A percentile compares a stretch with the other conserved stretches of the same genome.
These are phyloP conservation scores for Parus major DNA, from an alignment of 2,113 vertebrate genomes.

Conservation along the genomic window DNA sequence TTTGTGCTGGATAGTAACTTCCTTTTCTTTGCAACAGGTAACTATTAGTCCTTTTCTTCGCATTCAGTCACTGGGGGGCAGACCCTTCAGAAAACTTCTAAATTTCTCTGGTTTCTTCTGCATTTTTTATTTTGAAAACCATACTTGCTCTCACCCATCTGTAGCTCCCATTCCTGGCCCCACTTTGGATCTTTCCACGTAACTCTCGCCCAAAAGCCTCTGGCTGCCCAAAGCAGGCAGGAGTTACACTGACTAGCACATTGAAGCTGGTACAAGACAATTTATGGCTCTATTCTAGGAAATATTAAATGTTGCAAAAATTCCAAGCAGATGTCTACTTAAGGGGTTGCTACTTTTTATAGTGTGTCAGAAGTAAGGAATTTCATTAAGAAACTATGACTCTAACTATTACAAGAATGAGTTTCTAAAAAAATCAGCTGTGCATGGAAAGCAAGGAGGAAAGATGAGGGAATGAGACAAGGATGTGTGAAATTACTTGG, in stretches of 20 bases:
- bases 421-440: not conserved
- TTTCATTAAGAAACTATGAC: conserved; percentile 52
- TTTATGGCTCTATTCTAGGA: not conserved
- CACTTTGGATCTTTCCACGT: not conserved
- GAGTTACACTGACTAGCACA: not conserved
- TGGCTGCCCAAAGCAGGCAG: not conserved
- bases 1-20: not conserved
- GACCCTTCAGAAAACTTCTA: not conserved
- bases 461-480: not conserved
- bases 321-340: conserved; percentile 31
- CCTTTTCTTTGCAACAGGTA: not conserved
- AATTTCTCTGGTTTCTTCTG: not conserved
- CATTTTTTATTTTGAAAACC: not conserved
- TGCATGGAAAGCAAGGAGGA: not conserved
- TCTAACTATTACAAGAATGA: conserved; percentile 2
- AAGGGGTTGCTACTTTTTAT: conserved; percentile 33
- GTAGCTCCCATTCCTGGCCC: not conserved
- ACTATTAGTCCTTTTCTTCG: not conserved
- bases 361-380: conserved; percentile 41
- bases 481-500: not conserved
- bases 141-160: rapidly evolving
- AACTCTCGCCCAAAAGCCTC: not conserved
- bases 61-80: not conserved
- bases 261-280: not conserved
- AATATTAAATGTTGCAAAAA: conserved; percentile 14